Evolutionary conservation across 2,888 invertebrate genomes (phyloP).

Genomic region (Lottia gigantea): DNA sequence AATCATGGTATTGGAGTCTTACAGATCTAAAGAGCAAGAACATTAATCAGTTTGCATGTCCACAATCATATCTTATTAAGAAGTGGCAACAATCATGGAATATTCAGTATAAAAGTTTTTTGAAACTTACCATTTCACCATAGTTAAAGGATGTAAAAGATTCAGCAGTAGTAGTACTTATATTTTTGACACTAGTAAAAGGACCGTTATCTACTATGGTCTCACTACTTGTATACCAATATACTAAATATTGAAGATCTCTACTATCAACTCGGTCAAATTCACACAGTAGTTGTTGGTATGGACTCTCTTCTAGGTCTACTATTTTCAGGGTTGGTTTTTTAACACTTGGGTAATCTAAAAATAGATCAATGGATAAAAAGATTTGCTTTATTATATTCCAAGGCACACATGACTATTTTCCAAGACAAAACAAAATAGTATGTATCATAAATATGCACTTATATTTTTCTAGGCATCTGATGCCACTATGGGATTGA

Average conservation of each 20-base stretch:
- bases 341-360: constrained; percentile 24
- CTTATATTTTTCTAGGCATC: too few species aligned
- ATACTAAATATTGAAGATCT: constrained; percentile 19
- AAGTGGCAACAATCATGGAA: too few species aligned
- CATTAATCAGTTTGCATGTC: too few species aligned
- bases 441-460: too few species aligned
- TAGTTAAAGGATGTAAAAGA: constrained; percentile 11
- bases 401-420: too few species aligned
- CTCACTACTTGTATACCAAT: constrained; percentile 19
- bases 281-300: constrained; percentile 28
- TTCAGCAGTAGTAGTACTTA: constrained; percentile 11
- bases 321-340: constrained; percentile 28
- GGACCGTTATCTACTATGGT: constrained; percentile 18
- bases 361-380: not conserved
- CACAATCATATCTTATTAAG: too few species aligned
- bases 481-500: too few species aligned
- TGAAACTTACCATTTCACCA: constrained; percentile 17
- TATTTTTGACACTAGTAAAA: constrained; percentile 13
- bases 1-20: too few species aligned
- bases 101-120: not conserved
- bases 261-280: constrained; percentile 5
- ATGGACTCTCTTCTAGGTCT: constrained; percentile 23
- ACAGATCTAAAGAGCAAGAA: too few species aligned
- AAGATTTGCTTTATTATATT: not conserved
- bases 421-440: too few species aligned